These are phyloP conservation scores for Diloba caeruleocephala DNA, from an alignment of 2,888 invertebrate species.

Conservation along the genomic window DNA sequence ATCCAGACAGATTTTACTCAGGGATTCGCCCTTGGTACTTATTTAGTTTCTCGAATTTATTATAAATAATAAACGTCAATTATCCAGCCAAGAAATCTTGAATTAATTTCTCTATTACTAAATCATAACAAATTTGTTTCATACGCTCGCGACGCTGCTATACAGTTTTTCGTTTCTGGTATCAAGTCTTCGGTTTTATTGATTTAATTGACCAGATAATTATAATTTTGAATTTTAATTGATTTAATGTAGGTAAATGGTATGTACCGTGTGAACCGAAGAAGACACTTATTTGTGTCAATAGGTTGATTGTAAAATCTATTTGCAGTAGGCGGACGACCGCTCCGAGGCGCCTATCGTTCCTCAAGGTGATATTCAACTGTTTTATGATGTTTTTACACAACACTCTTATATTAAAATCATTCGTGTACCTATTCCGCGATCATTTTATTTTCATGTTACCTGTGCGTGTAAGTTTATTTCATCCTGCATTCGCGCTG, in stretches of 20 bases:
- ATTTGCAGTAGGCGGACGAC: slow-evolving; percentile 59
- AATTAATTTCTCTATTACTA: slow-evolving; percentile 18
- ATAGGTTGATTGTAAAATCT: slow-evolving; percentile 66
- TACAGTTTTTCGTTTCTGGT: not conserved
- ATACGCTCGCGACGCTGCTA: not conserved
- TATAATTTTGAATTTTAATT: slow-evolving; percentile 10
- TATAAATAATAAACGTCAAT: slow-evolving; percentile 26
- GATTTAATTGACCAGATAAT: slow-evolving; percentile 8
- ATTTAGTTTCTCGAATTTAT: slow-evolving; percentile 6
- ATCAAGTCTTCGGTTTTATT: not conserved
- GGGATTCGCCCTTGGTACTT: slow-evolving; percentile 17
- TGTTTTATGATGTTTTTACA: slow-evolving; percentile 50
- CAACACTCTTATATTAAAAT: slow-evolving; percentile 29
- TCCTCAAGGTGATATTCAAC: slow-evolving; percentile 54
- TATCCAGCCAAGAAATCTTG: slow-evolving; percentile 7
- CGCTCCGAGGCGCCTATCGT: slow-evolving; percentile 55
- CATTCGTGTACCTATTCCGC: slow-evolving; percentile 13
- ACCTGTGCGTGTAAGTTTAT: not conserved
- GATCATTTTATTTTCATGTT: slow-evolving; percentile 31
- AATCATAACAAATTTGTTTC: slow-evolving; percentile 32
- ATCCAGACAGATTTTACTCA: not conserved
- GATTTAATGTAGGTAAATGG: slow-evolving; percentile 23
- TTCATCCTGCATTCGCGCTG: too few species aligned
- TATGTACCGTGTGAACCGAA: slow-evolving; percentile 25
- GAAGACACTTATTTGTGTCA: slow-evolving; percentile 58